These are phyloP conservation scores for Cheilosia vernalis DNA, from an alignment of 2,888 invertebrate genomes.

Conservation along the genomic window DNA sequence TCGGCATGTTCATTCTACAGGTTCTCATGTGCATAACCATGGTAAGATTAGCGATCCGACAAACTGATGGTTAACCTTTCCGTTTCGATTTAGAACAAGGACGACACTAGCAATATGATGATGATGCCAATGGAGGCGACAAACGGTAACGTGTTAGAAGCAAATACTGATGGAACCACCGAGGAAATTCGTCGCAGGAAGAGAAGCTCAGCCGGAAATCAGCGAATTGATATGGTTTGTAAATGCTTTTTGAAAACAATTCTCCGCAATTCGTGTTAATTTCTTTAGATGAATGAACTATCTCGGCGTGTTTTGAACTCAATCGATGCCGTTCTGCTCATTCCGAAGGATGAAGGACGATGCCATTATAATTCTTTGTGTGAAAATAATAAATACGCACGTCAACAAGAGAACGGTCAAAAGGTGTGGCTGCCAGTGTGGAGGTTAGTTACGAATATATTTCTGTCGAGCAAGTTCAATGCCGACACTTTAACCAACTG, in stretches of 20 bases:
- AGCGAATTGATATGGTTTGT: constrained; percentile 57
- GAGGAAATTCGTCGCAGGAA: constrained; percentile 79
- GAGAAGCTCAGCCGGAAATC: constrained; percentile 65
- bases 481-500: no score
- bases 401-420: constrained; percentile 84
- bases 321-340: constrained; percentile 85
- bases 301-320: constrained; percentile 85
- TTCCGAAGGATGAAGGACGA: constrained; percentile 84
- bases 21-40: constrained; percentile 89
- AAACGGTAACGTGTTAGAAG: constrained; percentile 62
- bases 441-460: constrained; percentile 85
- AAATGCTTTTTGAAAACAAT: not conserved
- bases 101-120: constrained; percentile 79
- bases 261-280: not conserved
- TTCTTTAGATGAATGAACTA: constrained; percentile 84
- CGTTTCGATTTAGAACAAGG: constrained; percentile 76
- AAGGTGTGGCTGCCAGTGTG: constrained; percentile 90
- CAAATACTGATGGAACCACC: constrained; percentile 64
- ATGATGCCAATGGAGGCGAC: constrained; percentile 83
- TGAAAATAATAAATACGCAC: constrained; percentile 87
- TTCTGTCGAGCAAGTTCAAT: no score
- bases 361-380: constrained; percentile 88
- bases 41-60: constrained; percentile 76
- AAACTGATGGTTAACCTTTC: not conserved
- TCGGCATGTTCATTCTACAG: constrained; percentile 91